These are phyloP conservation scores for Berghia stephanieae DNA, from an alignment of 1,140 invertebrate species.

Conservation along the genomic window DNA sequence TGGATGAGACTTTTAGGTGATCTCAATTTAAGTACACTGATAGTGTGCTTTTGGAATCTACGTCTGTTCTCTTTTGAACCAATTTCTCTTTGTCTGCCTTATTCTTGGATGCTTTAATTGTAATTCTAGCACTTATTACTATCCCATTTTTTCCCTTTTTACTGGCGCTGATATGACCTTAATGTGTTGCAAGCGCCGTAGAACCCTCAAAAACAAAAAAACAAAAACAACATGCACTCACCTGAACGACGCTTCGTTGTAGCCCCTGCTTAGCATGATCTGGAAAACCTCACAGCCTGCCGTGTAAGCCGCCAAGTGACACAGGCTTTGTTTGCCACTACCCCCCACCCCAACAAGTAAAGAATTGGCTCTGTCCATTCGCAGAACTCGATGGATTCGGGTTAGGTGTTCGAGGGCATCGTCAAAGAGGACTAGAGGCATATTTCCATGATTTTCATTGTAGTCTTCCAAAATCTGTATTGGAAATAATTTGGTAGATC, in stretches of 20 bases:
- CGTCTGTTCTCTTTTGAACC: too few species aligned
- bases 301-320: conserved; percentile 53
- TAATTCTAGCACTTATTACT: too few species aligned
- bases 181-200: too few species aligned
- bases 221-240: neutral
- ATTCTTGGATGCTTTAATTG: too few species aligned
- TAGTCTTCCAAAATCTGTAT: conserved; percentile 84
- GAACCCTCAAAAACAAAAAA: neutral
- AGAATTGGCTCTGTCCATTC: conserved; percentile 81
- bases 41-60: too few species aligned
- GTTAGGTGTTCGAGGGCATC: conserved; percentile 88
- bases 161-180: too few species aligned
- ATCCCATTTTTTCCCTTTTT: too few species aligned
- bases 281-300: conserved; percentile 79
- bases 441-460: conserved; percentile 71
- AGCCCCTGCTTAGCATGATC: conserved; percentile 80
- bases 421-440: conserved; percentile 85
- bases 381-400: conserved; percentile 79
- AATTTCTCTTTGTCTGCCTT: too few species aligned
- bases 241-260: conserved; percentile 79
- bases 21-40: too few species aligned
- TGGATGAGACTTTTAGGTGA: too few species aligned
- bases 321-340: conserved; percentile 77
- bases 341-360: conserved; percentile 85
- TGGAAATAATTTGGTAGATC: conserved; percentile 15